phyloP scores from a whole-genome alignment of 2,113 vertebrate species.

The Helogale parvula region DNA sequence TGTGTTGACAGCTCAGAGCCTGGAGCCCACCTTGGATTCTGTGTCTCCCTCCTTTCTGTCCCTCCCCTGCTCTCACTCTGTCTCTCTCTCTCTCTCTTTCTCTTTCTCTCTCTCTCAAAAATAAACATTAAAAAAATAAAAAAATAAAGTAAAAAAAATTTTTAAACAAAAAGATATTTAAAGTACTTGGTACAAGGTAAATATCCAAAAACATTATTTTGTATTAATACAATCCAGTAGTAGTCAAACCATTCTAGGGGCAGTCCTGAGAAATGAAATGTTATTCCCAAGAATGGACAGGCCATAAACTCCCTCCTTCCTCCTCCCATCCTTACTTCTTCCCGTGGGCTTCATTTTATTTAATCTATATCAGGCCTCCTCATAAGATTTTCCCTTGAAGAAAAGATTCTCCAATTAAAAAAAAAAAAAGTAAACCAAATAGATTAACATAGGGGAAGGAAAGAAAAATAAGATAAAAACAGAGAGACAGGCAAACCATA shows the following conservation, averaged over 20 bases:
- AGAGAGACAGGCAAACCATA: too few relatives aligned
- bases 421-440: not conserved
- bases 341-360: not conserved
- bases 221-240: not conserved
- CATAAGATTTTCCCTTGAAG: not conserved
- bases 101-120: too few relatives aligned
- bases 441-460: too few relatives aligned
- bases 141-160: not conserved
- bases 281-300: not conserved
- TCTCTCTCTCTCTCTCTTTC: too few relatives aligned
- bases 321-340: not conserved
- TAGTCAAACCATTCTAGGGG: not conserved
- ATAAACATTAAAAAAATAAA: too few relatives aligned
- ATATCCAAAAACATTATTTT: not conserved
- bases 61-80: too few relatives aligned
- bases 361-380: not conserved
- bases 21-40: too few relatives aligned
- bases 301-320: not conserved
- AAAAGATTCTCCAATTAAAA: not conserved
- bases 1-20: too few relatives aligned
- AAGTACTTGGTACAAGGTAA: not conserved
- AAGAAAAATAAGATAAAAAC: too few relatives aligned
- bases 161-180: not conserved
- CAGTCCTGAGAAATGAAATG: not conserved
- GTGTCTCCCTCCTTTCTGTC: too few relatives aligned